Evolutionary conservation across 2,888 invertebrate species (phyloP).

Genomic region (Sinohyriopsis cumingii): DNA sequence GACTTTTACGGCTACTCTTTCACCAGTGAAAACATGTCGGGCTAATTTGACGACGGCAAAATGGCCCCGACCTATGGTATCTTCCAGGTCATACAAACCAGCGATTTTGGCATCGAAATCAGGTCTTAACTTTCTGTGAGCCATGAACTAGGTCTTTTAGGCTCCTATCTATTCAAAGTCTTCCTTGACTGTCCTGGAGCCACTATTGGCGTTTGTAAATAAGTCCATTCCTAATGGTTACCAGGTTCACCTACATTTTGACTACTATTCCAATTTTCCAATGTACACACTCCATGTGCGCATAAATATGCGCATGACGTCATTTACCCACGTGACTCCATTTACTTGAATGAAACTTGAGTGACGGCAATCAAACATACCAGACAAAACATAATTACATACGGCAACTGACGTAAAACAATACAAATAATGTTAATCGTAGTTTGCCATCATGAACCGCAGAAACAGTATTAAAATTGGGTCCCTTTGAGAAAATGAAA

Average conservation of each 20-base stretch:
- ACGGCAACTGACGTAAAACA: too few relatives aligned
- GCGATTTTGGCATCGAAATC: constrained; percentile 70
- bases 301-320: constrained; percentile 60
- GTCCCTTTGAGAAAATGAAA: not conserved
- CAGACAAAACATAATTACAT: too few relatives aligned
- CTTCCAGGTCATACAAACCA: constrained; percentile 96
- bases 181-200: constrained; percentile 13
- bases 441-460: too few relatives aligned
- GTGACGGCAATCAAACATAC: too few relatives aligned
- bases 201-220: not conserved
- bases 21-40: constrained; percentile 98
- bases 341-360: not conserved
- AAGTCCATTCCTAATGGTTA: constrained; percentile 4
- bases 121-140: constrained; percentile 52
- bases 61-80: constrained; percentile 97
- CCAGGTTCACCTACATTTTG: constrained; percentile 31
- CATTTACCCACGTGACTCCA: constrained; percentile 43
- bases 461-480: too few relatives aligned
- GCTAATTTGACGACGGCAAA: constrained; percentile 99
- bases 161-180: constrained; percentile 14
- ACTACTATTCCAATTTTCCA: constrained; percentile 36
- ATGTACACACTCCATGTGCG: constrained; percentile 45
- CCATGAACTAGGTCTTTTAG: constrained; percentile 34
- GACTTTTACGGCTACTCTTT: constrained; percentile 96
- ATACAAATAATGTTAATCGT: too few relatives aligned